Base-by-base conservation (phyloP, 2,113 vertebrate genomes). In the Edolisoma coerulescens region DNA sequence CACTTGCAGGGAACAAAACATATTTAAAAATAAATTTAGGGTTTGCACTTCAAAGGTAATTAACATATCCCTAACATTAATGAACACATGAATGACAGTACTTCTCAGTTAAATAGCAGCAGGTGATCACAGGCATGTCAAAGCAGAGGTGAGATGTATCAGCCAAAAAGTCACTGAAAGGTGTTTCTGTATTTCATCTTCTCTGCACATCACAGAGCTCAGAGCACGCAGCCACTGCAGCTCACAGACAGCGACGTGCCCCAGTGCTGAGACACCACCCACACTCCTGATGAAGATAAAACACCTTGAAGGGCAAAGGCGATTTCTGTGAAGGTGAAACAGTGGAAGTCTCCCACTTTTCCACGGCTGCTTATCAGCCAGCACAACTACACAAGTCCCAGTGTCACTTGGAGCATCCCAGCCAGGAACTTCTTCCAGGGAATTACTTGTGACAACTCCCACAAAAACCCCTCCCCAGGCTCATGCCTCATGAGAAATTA, bases 191-290 rank as follows among this genome's bases (percentile, higher is more conserved):
- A 19, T 52, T 85, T 85, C 16, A 44, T 26, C 42, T 75, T 22
- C 37, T 50, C 7, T 20, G 83, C 33, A 37, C 15, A 1, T 9
- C 19, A 11, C 1, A 41, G 44, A 86, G 84, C 44, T 27, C 47
- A 11, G 42, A 35, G 53, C 22, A 50, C 0, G 3, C 18, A 32
- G n/a, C 44, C 22, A 16, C 33, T 39, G 80, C 54, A 61, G 53
- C 53, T 81, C 35, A n/a, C 0, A 10, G 49, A 22, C 69, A 54
- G 44, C 0, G 22, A 61, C 0, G 9, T 41, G 56, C 6, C 56
- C 61, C 47, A 15, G 47, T 6, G 71, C 49, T 33, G 71, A 76
- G 35, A 67, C 13, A 28, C 26, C 71, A 59, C 26, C 20, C 63
- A 22, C 37, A 9, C 7, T 42, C 11, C 4, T 24, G 47, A 75